These are phyloP conservation scores for Coregonus ussuriensis DNA, from an alignment of 2,797 vertebrate species.

Conservation along the genomic window DNA sequence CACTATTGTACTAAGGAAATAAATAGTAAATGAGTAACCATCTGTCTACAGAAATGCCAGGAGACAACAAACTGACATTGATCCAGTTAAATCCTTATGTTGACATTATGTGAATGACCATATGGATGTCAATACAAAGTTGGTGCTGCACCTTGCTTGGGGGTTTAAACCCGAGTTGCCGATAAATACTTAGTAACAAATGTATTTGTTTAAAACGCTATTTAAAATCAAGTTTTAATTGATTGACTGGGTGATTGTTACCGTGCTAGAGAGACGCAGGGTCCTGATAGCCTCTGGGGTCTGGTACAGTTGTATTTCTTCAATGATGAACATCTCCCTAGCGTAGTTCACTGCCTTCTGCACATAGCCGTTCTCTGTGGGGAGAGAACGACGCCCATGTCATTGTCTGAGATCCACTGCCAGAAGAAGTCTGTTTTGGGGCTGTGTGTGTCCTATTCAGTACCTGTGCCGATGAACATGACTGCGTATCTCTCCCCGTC, in stretches of 20 bases:
- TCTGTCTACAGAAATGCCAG: not conserved
- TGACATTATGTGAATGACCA: not conserved
- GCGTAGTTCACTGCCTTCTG: constrained; percentile 79
- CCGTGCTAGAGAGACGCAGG: constrained; percentile 76
- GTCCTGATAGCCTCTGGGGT: constrained; percentile 60
- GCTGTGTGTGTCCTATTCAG: not conserved
- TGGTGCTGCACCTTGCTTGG: not conserved
- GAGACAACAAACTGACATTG: not conserved
- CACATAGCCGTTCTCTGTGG: constrained; percentile 77
- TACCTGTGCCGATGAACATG: constrained; percentile 82
- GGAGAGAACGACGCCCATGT: constrained; percentile 25
- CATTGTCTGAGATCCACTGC: not conserved
- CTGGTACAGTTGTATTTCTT: constrained; percentile 77
- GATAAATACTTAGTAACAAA: not conserved
- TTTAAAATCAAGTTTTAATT: not conserved
- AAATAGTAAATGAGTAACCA: not conserved
- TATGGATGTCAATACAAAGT: not conserved
- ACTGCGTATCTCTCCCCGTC: constrained; percentile 65
- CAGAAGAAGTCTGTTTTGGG: not conserved
- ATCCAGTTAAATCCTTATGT: not conserved
- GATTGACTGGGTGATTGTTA: constrained; percentile 33
- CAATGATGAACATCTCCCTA: constrained; percentile 79
- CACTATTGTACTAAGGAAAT: constrained; percentile 1
- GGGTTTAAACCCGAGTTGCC: not conserved
- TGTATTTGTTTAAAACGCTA: not conserved